Percentiles rank a stretch among this genome's conserved stretches.
Conservation (phyloP, 2,113 vertebrate species). For the Bambusicola thoracicus region DNA sequence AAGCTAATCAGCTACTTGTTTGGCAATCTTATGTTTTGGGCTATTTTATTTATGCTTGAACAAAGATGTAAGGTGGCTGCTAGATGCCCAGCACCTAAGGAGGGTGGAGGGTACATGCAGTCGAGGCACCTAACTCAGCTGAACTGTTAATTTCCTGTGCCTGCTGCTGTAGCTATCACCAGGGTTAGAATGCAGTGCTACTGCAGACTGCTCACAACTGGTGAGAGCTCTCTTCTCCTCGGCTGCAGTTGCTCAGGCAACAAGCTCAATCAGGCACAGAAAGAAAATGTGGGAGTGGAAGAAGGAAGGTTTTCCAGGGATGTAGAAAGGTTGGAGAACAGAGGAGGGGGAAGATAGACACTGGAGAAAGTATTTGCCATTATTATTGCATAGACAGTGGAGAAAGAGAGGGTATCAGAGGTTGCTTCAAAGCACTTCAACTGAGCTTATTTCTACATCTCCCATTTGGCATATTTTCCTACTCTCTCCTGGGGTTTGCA, state of each 20-base stretch:
- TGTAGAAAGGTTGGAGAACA: background rate
- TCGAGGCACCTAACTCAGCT: background rate
- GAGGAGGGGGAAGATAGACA: background rate
- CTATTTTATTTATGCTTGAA: background rate
- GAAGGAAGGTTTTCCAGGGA: slow-evolving; percentile 19
- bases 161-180: fast-evolving
- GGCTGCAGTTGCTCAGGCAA: slow-evolving; percentile 44
- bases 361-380: background rate
- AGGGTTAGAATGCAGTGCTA: background rate
- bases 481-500: background rate
- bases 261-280: background rate
- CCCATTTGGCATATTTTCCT: background rate
- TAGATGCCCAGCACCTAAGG: background rate
- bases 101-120: background rate
- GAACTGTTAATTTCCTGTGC: background rate
- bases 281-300: background rate
- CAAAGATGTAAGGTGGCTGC: background rate
- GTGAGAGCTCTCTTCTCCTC: background rate
- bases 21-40: background rate
- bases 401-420: background rate
- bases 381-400: background rate
- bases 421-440: background rate
- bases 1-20: background rate
- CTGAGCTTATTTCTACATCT: background rate
- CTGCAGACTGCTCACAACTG: fast-evolving